Percentiles rank a stretch among this genome's conserved stretches.
Evolutionary conservation across 2,888 invertebrate genomes (phyloP).

Genomic region (Perdita meconis): DNA sequence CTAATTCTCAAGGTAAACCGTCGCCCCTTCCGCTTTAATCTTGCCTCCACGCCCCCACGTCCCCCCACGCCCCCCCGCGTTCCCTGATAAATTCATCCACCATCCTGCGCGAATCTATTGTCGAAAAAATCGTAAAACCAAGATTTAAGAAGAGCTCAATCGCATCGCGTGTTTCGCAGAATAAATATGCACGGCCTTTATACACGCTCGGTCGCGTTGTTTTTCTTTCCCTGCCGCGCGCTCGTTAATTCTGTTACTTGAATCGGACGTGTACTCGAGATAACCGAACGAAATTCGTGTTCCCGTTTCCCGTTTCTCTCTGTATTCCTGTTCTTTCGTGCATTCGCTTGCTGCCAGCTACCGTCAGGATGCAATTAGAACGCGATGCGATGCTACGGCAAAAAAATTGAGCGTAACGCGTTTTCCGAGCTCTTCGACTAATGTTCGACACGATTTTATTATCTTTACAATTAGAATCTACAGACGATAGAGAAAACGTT

Average conservation of each 20-base stretch:
- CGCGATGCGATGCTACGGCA: no score
- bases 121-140: no score
- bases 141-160: neutral
- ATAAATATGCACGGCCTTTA: conserved; percentile 30
- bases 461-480: no score
- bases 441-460: no score
- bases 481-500: no score
- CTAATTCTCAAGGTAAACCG: conserved; percentile 95
- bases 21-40: neutral
- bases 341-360: no score
- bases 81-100: neutral
- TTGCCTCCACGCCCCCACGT: neutral
- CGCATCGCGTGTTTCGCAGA: conserved; percentile 7
- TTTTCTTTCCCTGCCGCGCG: conserved; percentile 11
- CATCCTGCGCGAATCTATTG: no score
- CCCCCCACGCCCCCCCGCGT: neutral
- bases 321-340: no score
- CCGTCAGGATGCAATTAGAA: no score
- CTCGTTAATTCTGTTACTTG: conserved; percentile 35
- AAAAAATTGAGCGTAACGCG: no score
- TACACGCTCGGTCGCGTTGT: conserved; percentile 21
- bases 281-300: conserved; percentile 15
- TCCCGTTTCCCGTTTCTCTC: neutral
- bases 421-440: no score
- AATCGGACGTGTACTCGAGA: conserved; percentile 20